These are phyloP conservation scores for Emydura subglobosa DNA, from an alignment of 2,113 vertebrate species.

Conservation along the genomic window DNA sequence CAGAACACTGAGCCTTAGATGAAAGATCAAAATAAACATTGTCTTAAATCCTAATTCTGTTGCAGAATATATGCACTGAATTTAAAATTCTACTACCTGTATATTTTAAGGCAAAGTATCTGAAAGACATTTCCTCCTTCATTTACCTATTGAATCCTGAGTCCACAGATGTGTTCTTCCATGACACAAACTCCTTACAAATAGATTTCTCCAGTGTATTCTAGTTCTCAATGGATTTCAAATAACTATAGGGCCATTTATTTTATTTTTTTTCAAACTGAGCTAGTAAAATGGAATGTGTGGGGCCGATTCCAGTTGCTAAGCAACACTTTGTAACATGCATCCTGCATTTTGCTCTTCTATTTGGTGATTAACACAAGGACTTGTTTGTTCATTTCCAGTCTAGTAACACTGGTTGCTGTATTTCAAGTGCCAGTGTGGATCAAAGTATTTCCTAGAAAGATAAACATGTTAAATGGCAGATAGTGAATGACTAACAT, in stretches of 20 bases:
- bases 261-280: conserved; percentile 56
- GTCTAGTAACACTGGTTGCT: conserved; percentile 71
- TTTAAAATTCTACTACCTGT: conserved; percentile 44
- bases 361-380: conserved; percentile 68
- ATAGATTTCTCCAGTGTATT: conserved; percentile 44
- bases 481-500: conserved; percentile 71
- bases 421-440: conserved; percentile 73
- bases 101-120: conserved; percentile 55
- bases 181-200: conserved; percentile 21
- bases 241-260: conserved; percentile 61
- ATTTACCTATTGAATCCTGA: conserved; percentile 41
- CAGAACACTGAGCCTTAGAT: not conserved
- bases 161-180: conserved; percentile 48
- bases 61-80: conserved; percentile 30
- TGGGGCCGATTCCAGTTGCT: conserved; percentile 60
- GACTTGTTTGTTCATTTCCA: conserved; percentile 74
- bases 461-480: conserved; percentile 74
- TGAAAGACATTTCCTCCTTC: conserved; percentile 58
- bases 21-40: conserved; percentile 58
- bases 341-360: conserved; percentile 65
- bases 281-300: conserved; percentile 64
- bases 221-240: conserved; percentile 42
- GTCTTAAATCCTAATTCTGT: conserved; percentile 57
- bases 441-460: conserved; percentile 78
- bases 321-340: conserved; percentile 58